Conservation (phyloP, 2,797 vertebrate genomes). For the Moxostoma hubbsi region DNA sequence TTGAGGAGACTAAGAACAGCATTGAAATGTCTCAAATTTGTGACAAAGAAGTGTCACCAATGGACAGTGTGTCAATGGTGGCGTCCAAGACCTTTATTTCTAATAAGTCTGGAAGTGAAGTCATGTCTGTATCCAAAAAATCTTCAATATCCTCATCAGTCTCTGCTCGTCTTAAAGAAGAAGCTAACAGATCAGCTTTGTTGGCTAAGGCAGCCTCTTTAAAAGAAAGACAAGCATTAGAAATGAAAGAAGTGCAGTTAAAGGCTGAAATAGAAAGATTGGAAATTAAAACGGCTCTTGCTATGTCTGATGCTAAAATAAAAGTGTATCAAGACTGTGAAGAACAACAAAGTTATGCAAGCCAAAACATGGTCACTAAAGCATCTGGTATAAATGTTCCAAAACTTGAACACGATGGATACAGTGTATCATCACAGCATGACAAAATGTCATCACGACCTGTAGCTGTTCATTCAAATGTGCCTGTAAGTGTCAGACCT, state of each 20-base stretch:
- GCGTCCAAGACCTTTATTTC: not conserved
- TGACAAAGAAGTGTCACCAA: slow-evolving; percentile 15
- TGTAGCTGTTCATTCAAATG: not conserved
- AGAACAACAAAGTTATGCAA: not conserved
- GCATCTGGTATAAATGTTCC: not conserved
- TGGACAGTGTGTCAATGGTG: slow-evolving; percentile 30
- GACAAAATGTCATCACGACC: not conserved
- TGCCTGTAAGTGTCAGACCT: not conserved
- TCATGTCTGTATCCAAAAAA: not conserved
- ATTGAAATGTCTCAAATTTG: not conserved
- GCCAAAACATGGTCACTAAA: not conserved
- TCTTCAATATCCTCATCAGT: not conserved
- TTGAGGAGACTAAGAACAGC: not conserved
- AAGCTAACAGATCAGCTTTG: slow-evolving; percentile 29
- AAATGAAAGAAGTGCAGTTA: slow-evolving; percentile 22
- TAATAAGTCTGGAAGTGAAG: not conserved
- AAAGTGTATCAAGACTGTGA: slow-evolving; percentile 36
- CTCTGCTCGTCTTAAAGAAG: slow-evolving; percentile 19
- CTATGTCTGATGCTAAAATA: slow-evolving; percentile 22
- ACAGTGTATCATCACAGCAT: not conserved
- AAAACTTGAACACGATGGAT: not conserved
- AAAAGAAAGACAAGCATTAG: slow-evolving; percentile 14
- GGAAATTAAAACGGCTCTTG: slow-evolving; percentile 25
- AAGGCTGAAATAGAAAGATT: slow-evolving; percentile 44
- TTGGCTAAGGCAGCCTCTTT: slow-evolving; percentile 25